Percentiles rank a stretch among this genome's conserved stretches.
Conservation (phyloP, 1,140 invertebrate genomes). For the Pseudomyrmex pallidus region DNA sequence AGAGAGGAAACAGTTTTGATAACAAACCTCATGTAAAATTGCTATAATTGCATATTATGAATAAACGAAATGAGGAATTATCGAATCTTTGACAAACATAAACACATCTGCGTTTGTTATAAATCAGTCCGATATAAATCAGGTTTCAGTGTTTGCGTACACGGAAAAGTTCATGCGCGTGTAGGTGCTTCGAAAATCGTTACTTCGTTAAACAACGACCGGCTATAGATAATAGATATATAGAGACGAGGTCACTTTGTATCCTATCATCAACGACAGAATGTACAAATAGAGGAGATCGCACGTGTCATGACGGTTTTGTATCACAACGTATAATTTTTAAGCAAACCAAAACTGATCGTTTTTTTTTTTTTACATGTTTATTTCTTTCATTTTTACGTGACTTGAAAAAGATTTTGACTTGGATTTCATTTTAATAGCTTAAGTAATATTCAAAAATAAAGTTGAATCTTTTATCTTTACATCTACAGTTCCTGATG, state of each 20-base stretch:
- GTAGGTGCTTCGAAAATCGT: constrained; percentile 84
- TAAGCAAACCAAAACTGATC: constrained; percentile 4
- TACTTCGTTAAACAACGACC: constrained; percentile 68
- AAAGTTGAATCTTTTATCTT: too few relatives aligned
- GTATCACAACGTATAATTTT: constrained; percentile 22
- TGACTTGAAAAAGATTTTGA: background rate
- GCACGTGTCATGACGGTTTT: constrained; percentile 51
- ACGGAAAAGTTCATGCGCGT: constrained; percentile 26
- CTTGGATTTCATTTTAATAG: background rate
- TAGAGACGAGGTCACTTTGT: constrained; percentile 64
- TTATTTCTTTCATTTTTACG: background rate
- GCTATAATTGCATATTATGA: constrained; percentile 2
- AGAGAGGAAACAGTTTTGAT: background rate
- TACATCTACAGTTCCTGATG: too few relatives aligned
- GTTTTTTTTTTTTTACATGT: background rate
- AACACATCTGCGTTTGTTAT: constrained; percentile 40
- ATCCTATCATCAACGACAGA: constrained; percentile 21
- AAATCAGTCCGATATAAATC: constrained; percentile 77
- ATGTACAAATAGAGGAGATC: constrained; percentile 26
- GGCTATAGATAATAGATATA: constrained; percentile 60
- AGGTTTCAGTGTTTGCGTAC: constrained; percentile 80
- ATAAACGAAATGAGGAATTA: background rate
- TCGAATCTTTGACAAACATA: constrained; percentile 12
- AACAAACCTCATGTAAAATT: background rate
- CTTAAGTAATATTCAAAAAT: too few relatives aligned